These are phyloP conservation scores for Drosophila elegans DNA, from an alignment of 1,140 invertebrate genomes.

Conservation along the genomic window DNA sequence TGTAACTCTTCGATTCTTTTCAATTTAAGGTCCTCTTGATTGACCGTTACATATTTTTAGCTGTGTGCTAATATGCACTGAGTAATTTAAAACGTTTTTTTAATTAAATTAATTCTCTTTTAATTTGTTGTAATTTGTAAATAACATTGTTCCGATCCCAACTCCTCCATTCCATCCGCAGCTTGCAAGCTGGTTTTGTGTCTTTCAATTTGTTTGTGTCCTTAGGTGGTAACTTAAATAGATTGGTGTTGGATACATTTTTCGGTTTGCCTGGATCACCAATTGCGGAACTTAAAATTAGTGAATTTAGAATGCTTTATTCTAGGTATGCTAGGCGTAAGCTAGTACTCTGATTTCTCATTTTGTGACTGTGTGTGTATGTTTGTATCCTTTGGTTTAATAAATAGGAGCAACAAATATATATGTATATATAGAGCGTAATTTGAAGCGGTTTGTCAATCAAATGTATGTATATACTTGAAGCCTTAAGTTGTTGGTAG, in stretches of 20 bases:
- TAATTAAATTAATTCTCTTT: no score
- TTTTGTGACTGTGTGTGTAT: constrained; percentile 22
- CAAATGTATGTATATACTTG: constrained; percentile 54
- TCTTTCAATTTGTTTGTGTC: constrained; percentile 34
- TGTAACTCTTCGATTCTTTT: no score
- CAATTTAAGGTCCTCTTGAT: no score
- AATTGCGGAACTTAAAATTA: constrained; percentile 72
- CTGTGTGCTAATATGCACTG: no score
- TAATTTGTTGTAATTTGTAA: no score
- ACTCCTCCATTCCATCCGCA: constrained; percentile 10
- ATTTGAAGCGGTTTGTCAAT: constrained; percentile 66
- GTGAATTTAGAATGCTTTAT: constrained; percentile 56
- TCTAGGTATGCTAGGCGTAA: constrained; percentile 27
- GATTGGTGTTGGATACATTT: constrained; percentile 41
- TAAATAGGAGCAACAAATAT: constrained; percentile 43
- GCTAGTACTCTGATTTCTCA: constrained; percentile 24
- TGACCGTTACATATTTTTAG: no score
- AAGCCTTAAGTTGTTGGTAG: constrained; percentile 42
- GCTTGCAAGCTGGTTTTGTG: constrained; percentile 10
- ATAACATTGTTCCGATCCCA: background rate
- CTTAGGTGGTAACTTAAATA: constrained; percentile 67
- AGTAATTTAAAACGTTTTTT: no score
- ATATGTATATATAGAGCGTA: constrained; percentile 56
- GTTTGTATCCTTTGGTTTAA: constrained; percentile 26
- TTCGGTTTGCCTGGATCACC: constrained; percentile 28